Base-by-base conservation (phyloP, 2,888 invertebrate species). In the Sphaerolaimus hirsutus region DNA sequence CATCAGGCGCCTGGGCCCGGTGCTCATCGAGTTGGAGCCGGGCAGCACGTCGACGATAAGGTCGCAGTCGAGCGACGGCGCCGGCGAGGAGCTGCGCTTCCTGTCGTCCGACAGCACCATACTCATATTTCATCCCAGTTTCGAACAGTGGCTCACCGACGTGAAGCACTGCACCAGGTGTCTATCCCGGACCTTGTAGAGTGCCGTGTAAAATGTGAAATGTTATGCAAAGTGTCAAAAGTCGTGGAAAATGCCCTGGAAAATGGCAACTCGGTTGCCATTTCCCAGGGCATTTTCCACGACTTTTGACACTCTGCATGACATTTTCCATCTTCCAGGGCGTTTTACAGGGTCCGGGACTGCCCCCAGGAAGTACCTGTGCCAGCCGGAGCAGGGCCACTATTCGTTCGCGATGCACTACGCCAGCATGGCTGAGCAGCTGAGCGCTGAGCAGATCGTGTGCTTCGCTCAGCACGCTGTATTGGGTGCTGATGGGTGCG, bases 121-220 rank as follows among this genome's bases (percentile, higher is more conserved):
- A 7, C 5, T 45, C 19, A 37, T 87, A 41, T 87, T 89, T 68
- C 89, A 91, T 66, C 82, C 83, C 63, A 86, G 84, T 50, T 89
- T 89, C 65, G 80, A 84, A 24, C 79, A 81, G 61, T 91, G 91
- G 91, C 68, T 91, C 54, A 69, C 82, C 46, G 91, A 91, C 64
- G 87, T 91, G n/a, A 91, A 91, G 66, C 87, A 91, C 62, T 87
- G 89, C 65, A 91, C 89, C 1, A 79, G n/a, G n/a, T n/a, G n/a
- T n/a, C n/a, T n/a, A n/a, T n/a, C n/a, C n/a, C n/a, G n/a, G n/a
- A n/a, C n/a, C n/a, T n/a, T n/a, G n/a, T n/a, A n/a, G n/a, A n/a
- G n/a, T n/a, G n/a, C n/a, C n/a, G n/a, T n/a, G n/a, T n/a, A n/a
- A n/a, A n/a, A n/a, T n/a, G n/a, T n/a, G n/a, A n/a, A n/a, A n/a